These are phyloP conservation scores for Pseudopipra pipra DNA, from an alignment of 2,113 vertebrate genomes.

Conservation along the genomic window DNA sequence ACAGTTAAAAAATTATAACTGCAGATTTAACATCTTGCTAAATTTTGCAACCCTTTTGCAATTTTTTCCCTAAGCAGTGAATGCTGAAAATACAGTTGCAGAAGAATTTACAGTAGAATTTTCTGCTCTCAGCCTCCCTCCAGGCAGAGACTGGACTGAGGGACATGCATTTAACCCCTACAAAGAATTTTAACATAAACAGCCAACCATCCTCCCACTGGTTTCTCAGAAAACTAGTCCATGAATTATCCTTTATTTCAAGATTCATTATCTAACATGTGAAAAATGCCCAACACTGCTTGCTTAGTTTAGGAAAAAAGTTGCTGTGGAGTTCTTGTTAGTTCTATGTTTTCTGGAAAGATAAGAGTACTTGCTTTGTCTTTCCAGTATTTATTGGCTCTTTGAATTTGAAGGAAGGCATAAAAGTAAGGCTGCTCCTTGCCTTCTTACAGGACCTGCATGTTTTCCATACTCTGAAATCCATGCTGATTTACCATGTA, in stretches of 20 bases:
- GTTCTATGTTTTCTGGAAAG: background rate
- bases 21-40: background rate
- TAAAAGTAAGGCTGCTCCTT: background rate
- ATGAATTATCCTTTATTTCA: background rate
- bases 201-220: background rate
- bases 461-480: background rate
- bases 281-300: background rate
- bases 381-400: background rate
- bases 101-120: background rate
- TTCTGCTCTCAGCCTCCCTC: background rate
- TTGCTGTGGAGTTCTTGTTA: background rate
- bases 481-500: background rate
- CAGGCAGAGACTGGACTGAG: background rate
- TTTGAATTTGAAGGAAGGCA: background rate
- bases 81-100: background rate
- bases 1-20: background rate
- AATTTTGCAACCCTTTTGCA: background rate
- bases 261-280: background rate
- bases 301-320: background rate
- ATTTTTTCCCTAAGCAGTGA: background rate
- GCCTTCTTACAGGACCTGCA: background rate
- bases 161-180: background rate
- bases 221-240: background rate
- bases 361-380: background rate
- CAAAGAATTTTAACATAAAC: constrained; percentile 21